Base-by-base conservation (phyloP, 2,113 vertebrate genomes). In the Notothenia coriiceps region DNA sequence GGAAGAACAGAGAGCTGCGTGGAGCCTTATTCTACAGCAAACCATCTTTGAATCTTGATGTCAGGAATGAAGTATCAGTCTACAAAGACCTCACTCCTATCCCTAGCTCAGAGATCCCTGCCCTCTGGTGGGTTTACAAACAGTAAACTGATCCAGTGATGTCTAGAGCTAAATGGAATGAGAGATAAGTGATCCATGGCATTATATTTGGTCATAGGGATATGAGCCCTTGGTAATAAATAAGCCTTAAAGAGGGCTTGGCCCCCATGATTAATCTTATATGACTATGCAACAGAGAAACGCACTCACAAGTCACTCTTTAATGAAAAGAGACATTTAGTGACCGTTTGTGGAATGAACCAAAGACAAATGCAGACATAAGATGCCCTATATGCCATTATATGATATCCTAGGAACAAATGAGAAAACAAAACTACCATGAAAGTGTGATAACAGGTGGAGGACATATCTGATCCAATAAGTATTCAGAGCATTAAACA, bases 141-240 rank as follows among this genome's bases (percentile, higher is more conserved):
- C 75, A 33, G 76, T 47, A 61, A 77, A 67, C 62, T 68, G 75
- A 84, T 79, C 56, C 44, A 62, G 78, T 60, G 80, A 84, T 77
- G 73, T 80, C 62, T 68, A 12, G 40, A 67, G 71, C 76, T 69
- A 6, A 55, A 33, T 47, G 68, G 46, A 54, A 59, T 51, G 64
- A 55, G 62, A 66, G 74, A 83, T 29, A 14, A 63, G 82, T 89
- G 92, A 93, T 91, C 91, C 89, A 93, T 91, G 79, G 62, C n/a
- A n/a, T 91, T 91, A 64, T 87, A 74, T 91, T 88, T 91, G 79
- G 77, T 70, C 88, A 62, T 51, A 71, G 77, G 87, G 80, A 88
- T 86, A 93, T 88, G 82, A 91, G 87, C 78, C 70, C n/a, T 60
- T 17, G 35, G 90, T 89, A 91, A 91, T 88, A 87, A 93, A 91